Evolutionary conservation across 2,797 vertebrate genomes (phyloP).

Genomic region (Hipposideros larvatus): DNA sequence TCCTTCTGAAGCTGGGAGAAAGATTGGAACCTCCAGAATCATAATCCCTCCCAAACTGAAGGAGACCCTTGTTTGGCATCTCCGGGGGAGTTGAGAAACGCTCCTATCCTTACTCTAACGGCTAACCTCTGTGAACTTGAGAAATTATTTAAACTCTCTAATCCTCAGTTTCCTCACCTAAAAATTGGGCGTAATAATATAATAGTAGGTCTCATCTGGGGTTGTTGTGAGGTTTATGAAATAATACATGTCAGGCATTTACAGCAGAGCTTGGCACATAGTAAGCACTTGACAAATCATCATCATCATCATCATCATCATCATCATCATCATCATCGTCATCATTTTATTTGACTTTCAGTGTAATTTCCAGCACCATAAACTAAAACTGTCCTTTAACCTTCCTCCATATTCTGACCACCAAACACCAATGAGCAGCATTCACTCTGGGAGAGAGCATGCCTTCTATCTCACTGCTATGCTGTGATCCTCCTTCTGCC

Average conservation of each 20-base stretch:
- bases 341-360: background rate
- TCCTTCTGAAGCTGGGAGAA: background rate
- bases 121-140: background rate
- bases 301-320: background rate
- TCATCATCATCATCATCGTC: background rate
- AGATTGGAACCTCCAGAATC: background rate
- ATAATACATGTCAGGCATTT: background rate
- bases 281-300: background rate
- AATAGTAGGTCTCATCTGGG: background rate
- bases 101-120: background rate
- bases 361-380: slow-evolving; percentile 48
- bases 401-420: slow-evolving; percentile 26
- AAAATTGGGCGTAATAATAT: background rate
- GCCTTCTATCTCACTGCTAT: slow-evolving; percentile 61
- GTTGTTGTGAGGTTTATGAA: background rate
- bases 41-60: background rate
- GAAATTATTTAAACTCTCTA: slow-evolving; percentile 34
- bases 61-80: background rate
- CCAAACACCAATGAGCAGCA: slow-evolving; percentile 27
- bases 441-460: slow-evolving; percentile 52
- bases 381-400: background rate
- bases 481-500: slow-evolving; percentile 58
- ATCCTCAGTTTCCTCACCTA: background rate
- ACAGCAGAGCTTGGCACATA: background rate
- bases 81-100: background rate